Conservation (phyloP, 2,113 vertebrate genomes). For the Myodes glareolus region DNA sequence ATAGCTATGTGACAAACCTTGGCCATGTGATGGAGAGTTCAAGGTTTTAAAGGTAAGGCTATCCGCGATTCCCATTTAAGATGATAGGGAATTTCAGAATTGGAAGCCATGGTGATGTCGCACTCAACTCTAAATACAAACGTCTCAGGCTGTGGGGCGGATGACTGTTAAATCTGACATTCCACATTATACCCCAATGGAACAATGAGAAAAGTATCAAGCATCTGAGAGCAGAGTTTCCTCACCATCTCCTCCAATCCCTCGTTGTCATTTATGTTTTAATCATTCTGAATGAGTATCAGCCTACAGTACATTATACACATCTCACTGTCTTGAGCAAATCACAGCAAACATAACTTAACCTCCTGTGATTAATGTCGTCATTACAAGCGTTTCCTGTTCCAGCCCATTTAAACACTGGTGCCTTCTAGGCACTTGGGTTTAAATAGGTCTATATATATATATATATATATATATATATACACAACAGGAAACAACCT, state of each 20-base stretch:
- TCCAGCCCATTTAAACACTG: slow-evolving; percentile 36
- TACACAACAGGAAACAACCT: slow-evolving; percentile 48
- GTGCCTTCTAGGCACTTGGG: slow-evolving; percentile 39
- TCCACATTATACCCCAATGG: not conserved
- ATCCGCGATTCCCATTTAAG: not conserved
- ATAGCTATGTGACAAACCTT: not conserved
- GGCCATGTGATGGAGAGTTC: not conserved
- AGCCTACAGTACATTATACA: slow-evolving; percentile 53
- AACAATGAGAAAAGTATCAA: slow-evolving; percentile 33
- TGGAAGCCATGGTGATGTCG: not conserved
- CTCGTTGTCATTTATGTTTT: slow-evolving; percentile 51
- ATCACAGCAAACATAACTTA: slow-evolving; percentile 50
- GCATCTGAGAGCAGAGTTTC: slow-evolving; percentile 13
- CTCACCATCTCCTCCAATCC: slow-evolving; percentile 33
- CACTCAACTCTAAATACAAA: not conserved
- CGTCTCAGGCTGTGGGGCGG: not conserved
- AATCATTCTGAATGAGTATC: slow-evolving; percentile 59
- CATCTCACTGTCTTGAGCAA: slow-evolving; percentile 35
- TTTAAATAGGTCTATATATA: not conserved
- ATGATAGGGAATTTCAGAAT: not conserved
- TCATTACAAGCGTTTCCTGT: slow-evolving; percentile 35
- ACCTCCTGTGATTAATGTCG: slow-evolving; percentile 36
- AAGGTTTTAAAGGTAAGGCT: slow-evolving; percentile 7
- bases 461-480: not conserved
- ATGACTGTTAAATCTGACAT: not conserved